These are phyloP conservation scores for Lamproptera curius DNA, from an alignment of 2,888 invertebrate genomes.

Conservation along the genomic window DNA sequence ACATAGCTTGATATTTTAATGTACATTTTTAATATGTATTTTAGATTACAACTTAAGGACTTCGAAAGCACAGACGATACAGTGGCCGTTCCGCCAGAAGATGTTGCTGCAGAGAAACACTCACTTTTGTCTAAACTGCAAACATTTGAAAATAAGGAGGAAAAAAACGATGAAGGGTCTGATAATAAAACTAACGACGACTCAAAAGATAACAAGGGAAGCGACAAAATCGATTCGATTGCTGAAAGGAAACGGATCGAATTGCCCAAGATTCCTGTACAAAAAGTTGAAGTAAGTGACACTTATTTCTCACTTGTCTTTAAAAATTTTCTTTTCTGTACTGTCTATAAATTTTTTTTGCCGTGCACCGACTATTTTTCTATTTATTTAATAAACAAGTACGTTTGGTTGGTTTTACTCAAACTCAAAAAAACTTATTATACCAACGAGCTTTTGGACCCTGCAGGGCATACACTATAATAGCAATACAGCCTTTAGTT, in stretches of 20 bases:
- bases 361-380: no score
- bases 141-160: slow-evolving; percentile 56
- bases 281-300: slow-evolving; percentile 56
- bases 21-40: slow-evolving; percentile 22
- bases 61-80: slow-evolving; percentile 43
- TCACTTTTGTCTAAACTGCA: slow-evolving; percentile 59
- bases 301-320: no score
- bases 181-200: no score
- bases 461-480: no score
- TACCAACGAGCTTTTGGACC: no score
- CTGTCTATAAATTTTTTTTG: no score
- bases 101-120: slow-evolving; percentile 64
- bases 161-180: slow-evolving; percentile 26
- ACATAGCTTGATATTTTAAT: no score
- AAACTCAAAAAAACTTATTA: no score
- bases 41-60: slow-evolving; percentile 58
- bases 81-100: slow-evolving; percentile 51
- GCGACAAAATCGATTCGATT: not conserved
- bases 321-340: no score
- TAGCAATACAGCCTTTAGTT: no score
- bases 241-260: slow-evolving; percentile 29
- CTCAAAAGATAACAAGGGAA: slow-evolving; percentile 16
- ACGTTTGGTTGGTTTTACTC: no score
- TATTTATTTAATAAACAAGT: no score
- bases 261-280: slow-evolving; percentile 41